Evolutionary conservation across 1,140 invertebrate genomes (phyloP).

Genomic region (Ceratosolen fusciceps): DNA sequence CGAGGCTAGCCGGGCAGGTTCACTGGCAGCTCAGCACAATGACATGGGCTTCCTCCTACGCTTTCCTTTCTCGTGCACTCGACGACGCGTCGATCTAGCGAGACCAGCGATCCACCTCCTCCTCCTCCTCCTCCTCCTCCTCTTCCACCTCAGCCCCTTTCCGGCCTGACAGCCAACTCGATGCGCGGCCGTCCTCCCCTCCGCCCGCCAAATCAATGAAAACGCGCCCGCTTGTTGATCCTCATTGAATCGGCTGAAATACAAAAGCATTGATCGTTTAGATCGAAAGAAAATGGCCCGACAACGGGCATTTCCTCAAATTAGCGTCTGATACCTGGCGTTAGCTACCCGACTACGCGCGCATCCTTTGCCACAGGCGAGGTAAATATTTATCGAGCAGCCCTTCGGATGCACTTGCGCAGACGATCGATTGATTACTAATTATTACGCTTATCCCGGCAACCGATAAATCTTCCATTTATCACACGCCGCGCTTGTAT

Average conservation of each 20-base stretch:
- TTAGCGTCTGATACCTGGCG: too few species aligned
- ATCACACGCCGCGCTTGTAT: too few species aligned
- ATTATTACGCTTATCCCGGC: too few species aligned
- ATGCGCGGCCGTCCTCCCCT: neutral
- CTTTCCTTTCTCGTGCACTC: too few species aligned
- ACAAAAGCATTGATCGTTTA: slow-evolving; percentile 25
- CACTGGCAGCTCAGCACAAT: slow-evolving; percentile 14
- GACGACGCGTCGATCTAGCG: slow-evolving; percentile 9
- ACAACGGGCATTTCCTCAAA: neutral
- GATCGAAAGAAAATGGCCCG: neutral
- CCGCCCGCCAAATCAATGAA: too few species aligned
- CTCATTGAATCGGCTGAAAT: slow-evolving; percentile 8
- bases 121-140: neutral
- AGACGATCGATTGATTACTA: neutral
- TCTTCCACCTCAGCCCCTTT: neutral
- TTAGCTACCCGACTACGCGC: too few species aligned
- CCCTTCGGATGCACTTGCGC: neutral
- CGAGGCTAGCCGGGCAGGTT: too few species aligned
- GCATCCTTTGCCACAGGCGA: neutral
- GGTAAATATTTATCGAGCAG: neutral
- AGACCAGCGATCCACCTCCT: neutral
- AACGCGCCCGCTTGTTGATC: too few species aligned
- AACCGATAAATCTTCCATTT: too few species aligned
- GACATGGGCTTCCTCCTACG: neutral
- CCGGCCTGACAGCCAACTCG: too few species aligned